Percentiles rank a stretch among this genome's conserved stretches.
These are phyloP conservation scores for Mycteria americana DNA, from an alignment of 2,797 vertebrate genomes.

Conservation along the genomic window DNA sequence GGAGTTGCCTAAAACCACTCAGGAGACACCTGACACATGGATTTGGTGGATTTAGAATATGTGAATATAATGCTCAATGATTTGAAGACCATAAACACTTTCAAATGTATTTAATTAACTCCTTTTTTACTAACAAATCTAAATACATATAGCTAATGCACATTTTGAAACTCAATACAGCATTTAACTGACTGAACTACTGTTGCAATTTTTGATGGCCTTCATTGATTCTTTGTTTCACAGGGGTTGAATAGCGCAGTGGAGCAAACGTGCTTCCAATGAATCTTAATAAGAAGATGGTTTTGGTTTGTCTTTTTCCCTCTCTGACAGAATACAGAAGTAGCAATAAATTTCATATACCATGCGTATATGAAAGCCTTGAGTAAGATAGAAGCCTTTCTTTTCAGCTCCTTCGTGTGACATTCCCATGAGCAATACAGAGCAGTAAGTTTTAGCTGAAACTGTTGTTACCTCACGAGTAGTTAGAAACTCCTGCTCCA, in stretches of 20 bases:
- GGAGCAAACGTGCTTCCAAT: neutral
- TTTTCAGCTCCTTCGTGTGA: neutral
- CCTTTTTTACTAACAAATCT: neutral
- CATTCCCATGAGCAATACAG: neutral
- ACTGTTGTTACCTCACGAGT: rapidly evolving
- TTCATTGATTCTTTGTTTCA: neutral
- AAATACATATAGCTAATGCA: neutral
- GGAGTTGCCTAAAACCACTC: neutral
- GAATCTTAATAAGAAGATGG: neutral
- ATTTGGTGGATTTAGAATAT: neutral
- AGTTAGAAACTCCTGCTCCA: neutral
- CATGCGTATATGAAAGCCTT: neutral
- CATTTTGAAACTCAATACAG: neutral
- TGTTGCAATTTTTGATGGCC: neutral
- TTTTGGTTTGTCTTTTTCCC: neutral
- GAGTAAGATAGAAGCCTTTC: neutral
- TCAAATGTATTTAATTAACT: neutral
- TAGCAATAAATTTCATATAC: neutral
- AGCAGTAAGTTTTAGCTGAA: neutral
- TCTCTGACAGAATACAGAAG: neutral
- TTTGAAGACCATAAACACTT: neutral
- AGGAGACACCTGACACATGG: neutral
- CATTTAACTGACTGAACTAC: neutral
- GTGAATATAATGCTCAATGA: neutral
- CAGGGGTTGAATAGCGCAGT: neutral